Percentiles rank a stretch among this genome's conserved stretches.
These are phyloP conservation scores for Keiferia lycopersicella DNA, from an alignment of 2,888 invertebrate species.

Conservation along the genomic window DNA sequence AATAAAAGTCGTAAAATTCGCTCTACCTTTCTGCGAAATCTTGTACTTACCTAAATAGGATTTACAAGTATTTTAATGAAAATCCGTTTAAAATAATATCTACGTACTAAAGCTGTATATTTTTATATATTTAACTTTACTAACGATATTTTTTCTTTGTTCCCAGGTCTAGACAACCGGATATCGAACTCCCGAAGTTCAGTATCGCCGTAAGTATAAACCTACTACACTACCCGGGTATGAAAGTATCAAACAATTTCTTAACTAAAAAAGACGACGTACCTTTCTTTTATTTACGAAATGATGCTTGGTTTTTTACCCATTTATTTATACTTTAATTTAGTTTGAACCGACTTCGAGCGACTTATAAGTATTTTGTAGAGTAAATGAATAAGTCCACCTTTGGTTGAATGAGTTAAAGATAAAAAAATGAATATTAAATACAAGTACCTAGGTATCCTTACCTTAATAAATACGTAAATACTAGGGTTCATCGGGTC, in stretches of 20 bases:
- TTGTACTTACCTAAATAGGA: too few species aligned
- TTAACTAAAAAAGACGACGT: background rate
- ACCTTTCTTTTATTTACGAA: constrained; percentile 2
- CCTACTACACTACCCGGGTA: constrained; percentile 4
- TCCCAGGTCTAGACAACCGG: constrained; percentile 74
- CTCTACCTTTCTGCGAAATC: too few species aligned
- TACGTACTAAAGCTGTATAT: background rate
- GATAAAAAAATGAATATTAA: too few species aligned
- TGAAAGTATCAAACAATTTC: constrained; percentile 18
- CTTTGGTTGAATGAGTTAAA: too few species aligned
- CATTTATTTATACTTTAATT: constrained; percentile 9
- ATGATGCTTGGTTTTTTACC: constrained; percentile 16
- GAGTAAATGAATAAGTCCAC: too few species aligned
- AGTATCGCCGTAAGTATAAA: constrained; percentile 70
- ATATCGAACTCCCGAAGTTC: constrained; percentile 75
- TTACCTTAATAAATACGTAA: too few species aligned
- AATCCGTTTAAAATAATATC: too few species aligned
- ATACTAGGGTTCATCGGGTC: too few species aligned
- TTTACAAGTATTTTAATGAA: too few species aligned
- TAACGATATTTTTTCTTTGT: constrained; percentile 42
- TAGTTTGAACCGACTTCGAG: background rate
- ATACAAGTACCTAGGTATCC: too few species aligned
- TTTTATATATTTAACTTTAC: background rate
- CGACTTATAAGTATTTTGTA: background rate
- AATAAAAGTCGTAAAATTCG: too few species aligned